Evolutionary conservation across 2,888 invertebrate species (phyloP), one percentile per base, ranked within the genome.

Genomic region (Scelioninae gen. 1): DNA sequence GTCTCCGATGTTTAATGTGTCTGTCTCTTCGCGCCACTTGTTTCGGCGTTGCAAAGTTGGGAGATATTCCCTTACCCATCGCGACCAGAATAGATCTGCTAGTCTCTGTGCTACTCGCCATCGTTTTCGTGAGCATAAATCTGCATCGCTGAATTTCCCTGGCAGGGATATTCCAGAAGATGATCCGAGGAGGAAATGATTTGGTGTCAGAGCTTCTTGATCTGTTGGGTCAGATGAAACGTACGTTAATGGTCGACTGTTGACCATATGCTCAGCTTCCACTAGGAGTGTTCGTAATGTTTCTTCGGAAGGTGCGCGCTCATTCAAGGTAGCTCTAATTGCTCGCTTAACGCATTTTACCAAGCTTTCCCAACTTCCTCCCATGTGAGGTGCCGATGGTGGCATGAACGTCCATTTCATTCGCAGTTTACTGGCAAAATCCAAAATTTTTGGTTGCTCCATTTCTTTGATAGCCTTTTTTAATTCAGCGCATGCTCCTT

Each of bases 161-260:
- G 23, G 49, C 10, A 40, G 10, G 7, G 49, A 29, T 1, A 51
- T n/a, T 4, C 53, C 53, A 5, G n/a, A 31, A 9, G 53, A 53
- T 1, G 31, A 5, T 2, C 84, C 82, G 11, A 82, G 68, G 8
- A 85, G 49, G 49, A 83, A 82, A 51, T 83, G 82, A 40, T 83
- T 83, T 0, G 82, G 83, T 0, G 83, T 85, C 7, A 82, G 15
- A 0, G 79, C 68, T 16, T 85, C 81, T 0, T 34, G 13, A 9
- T 88, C 87, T 2, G 75, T 80, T 0, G 82, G 78, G 10, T 88
- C 87, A 4, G 86, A 79, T 0, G 87, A 85, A 0, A 88, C 88
- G 62, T 88, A 84, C 0, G 82, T 86, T 5, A 89, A 66, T 13
- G 84, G 84, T 23, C 84, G 55, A 11, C 38, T 15, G 16, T 58